Evolutionary conservation across 2,797 vertebrate species (phyloP), one percentile per base, ranked within the genome.

Genomic region (Amphiprion clarkii): DNA sequence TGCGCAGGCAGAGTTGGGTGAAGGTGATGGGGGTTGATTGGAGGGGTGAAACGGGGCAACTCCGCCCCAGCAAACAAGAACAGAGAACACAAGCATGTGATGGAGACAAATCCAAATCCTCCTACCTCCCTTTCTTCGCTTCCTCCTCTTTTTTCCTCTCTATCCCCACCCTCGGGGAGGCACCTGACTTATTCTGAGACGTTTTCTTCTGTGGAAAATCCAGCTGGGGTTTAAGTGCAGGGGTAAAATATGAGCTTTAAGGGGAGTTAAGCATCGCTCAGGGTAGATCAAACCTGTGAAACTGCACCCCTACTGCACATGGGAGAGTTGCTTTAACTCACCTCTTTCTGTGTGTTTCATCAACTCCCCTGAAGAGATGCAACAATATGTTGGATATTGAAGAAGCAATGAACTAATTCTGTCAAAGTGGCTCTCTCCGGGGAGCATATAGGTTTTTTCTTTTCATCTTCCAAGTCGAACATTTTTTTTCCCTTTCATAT

Each of bases 331-430:
- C 75, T 78, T 56, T 77, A 85, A 79, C 75, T 84, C 74, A 56
- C 76, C 67, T 85, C 83, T 91, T 90, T 90, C 88, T 69, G 33
- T 19, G 6, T 61, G 71, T 91, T 89, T 92, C 89, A 87, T 93
- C 92, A 90, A 92, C 88, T 89, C 79, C 67, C 46, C 65, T 77
- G 67, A 87, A 81, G 68, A 71, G 56, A 87, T 65, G 78, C 86
- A 85, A 86, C 71, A 82, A 74, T 85, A 86, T 84, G 71, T 82
- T 82, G 53, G 85, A 82, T 75, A 89, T 86, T 87, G 84, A 90
- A 87, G 77, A 72, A 71, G 78, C 80, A 78, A 81, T 93, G 88
- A 87, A 83, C 92, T 91, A 87, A 89, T 90, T 92, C 89, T 91
- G 92, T 92, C 93, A 93, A 83, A 87, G 77, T 68, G 77, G 62